Conservation (phyloP, 2,113 vertebrate genomes). For the Pontoporia blainvillei region DNA sequence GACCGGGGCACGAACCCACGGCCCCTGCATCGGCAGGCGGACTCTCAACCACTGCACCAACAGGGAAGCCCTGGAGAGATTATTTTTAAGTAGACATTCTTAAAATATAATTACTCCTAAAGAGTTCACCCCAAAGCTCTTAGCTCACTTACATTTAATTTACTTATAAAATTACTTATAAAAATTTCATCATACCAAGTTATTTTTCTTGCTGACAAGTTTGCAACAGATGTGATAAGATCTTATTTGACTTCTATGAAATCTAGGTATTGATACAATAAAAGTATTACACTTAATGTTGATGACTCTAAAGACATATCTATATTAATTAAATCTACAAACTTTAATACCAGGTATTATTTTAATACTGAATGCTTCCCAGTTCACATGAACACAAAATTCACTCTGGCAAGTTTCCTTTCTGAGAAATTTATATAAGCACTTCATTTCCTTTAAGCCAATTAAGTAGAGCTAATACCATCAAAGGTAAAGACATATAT, state of each 20-base stretch:
- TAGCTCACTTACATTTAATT: neutral
- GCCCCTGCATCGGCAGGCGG: no score
- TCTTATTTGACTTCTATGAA: neutral
- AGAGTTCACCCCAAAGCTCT: neutral
- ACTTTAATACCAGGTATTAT: neutral
- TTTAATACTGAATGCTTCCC: neutral
- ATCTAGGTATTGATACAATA: neutral
- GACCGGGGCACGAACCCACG: accelerated
- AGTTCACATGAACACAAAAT: neutral
- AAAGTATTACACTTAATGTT: neutral
- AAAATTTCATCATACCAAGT: neutral
- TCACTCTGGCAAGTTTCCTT: neutral
- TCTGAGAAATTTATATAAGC: neutral
- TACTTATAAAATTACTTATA: neutral
- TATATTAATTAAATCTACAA: neutral
- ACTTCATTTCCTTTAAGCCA: neutral
- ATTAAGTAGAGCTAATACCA: neutral
- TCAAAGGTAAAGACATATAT: neutral
- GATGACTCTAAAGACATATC: neutral
- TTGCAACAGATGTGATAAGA: neutral
- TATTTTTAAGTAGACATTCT: neutral
- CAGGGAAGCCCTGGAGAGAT: neutral
- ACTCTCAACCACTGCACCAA: no score
- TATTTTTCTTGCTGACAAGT: neutral
- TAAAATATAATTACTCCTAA: neutral